Base-by-base conservation (phyloP, 2,797 vertebrate species). In the Mastacembelus armatus region DNA sequence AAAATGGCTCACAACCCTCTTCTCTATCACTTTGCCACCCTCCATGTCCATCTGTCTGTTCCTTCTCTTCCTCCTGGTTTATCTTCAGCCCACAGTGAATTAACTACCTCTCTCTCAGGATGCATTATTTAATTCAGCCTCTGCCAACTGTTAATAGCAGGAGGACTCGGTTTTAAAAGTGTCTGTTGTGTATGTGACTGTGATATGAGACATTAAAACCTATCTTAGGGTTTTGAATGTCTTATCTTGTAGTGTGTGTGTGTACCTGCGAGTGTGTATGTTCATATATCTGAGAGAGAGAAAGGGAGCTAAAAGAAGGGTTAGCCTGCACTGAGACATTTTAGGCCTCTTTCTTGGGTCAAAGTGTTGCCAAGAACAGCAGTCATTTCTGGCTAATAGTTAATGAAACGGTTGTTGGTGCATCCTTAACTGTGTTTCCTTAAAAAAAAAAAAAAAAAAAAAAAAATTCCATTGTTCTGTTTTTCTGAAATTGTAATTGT, bases 271-370 rank as follows among this genome's bases (percentile, higher is more conserved):
- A 77, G 65, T 74, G 73, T 59, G 44, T 58, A 51, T 75, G 59
- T 80, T 62, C 18, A 44, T 83, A 43, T 79, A 39, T 80, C 64
- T 54, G 55, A 74, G 68, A 78, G 74, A 74, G 67, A 77, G 73
- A 54, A 11, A 61, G 19, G 71, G 66, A 52, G 71, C 57, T 71
- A 58, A 78, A 78, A 75, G 62, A 70, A 76, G 59, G 42, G 72
- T 44, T 19, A 64, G 69, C 29, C 77, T 71, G 68, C 73, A 74
- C 45, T 49, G 78, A 74, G 49, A 50, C 57, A 50, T 74, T 77
- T 66, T 67, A 82, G 83, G 85, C 81, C 74, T 71, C 66, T 39
- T 64, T 78, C 74, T 73, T 49, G 71, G 81, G 65, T 83, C 77
- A 77, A 80, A 77, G 69, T 74, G 52, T 50, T 42, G 63, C 66